Evolutionary conservation across 2,797 vertebrate species (phyloP).

Genomic region (Pagetopsis macropterus): DNA sequence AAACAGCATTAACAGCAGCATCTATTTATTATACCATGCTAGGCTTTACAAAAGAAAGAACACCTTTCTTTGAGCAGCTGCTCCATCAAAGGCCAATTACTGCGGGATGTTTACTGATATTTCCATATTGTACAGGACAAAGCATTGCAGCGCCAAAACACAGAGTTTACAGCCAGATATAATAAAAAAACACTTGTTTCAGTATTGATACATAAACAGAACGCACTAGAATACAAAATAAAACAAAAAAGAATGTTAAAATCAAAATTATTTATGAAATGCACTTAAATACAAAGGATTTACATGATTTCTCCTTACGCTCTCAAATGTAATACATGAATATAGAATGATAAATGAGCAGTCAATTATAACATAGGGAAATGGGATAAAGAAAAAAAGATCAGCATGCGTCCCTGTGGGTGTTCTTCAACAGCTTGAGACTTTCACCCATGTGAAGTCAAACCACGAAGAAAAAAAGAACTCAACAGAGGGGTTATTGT

Average conservation of each 20-base stretch:
- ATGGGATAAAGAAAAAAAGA: conserved; percentile 27
- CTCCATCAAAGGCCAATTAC: conserved; percentile 45
- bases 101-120: conserved; percentile 54
- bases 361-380: conserved; percentile 57
- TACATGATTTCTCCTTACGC: conserved; percentile 48
- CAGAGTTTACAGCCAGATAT: conserved; percentile 36
- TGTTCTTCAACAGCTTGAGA: conserved; percentile 58
- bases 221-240: conserved; percentile 53
- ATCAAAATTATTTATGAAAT: conserved; percentile 51
- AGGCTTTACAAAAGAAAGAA: conserved; percentile 33
- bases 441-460: conserved; percentile 64
- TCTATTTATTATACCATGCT: conserved; percentile 36
- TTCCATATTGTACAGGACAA: conserved; percentile 46
- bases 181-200: conserved; percentile 40
- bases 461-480: conserved; percentile 53
- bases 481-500: conserved; percentile 78
- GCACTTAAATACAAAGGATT: conserved; percentile 46
- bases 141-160: conserved; percentile 35
- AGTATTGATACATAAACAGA: conserved; percentile 51
- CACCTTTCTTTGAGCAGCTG: conserved; percentile 45
- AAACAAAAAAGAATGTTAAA: conserved; percentile 35
- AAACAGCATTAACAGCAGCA: conserved; percentile 46
- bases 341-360: conserved; percentile 59
- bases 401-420: conserved; percentile 38
- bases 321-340: conserved; percentile 54